Base-by-base conservation (phyloP, 2,113 vertebrate species). In the Brachypteracias leptosomus region DNA sequence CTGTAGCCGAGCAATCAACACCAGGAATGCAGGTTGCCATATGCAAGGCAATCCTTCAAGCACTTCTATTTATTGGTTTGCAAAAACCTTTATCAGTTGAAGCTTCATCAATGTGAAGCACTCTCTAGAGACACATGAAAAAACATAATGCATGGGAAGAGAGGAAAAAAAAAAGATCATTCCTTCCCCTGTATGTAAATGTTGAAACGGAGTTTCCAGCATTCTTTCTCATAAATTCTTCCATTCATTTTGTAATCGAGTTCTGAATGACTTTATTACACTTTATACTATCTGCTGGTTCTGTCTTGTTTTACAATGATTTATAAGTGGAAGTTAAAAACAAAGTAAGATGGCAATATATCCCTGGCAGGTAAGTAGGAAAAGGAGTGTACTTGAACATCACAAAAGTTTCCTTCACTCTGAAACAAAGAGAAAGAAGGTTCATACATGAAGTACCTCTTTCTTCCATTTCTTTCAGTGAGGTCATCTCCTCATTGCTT, bases 301-400 rank as follows among this genome's bases (percentile, higher is more conserved):
- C 75, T 88, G 44, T 94, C 92, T 95, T 94, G 71, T 94, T 93
- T 95, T 95, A 90, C 44, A 91, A 26, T 73, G 31, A 68, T 88
- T 83, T 93, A 58, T 65, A 90, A 76, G 49, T 54, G 40, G 58
- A 88, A 88, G 55, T 55, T 61, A 63, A 94, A 87, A 94, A 29
- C 55, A 85, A 75, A 90, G 52, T 74, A 87, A 82, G 46, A 61
- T 58, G 82, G 40, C 31, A 90, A 85, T 42, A 74, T 85, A 70
- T 33, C 40, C 67, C 51, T 80, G 75, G 71, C 82, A 94, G 11
- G 28, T 73, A 75, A 75, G 35, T 62, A 83, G 85, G 85, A 92
- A 93, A 94, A 94, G 15, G 10, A 88, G 49, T 33, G 55, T 85
- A 85, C 35, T 38, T 88, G 33, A 94, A 62, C n/a, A 66, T 11